Evolutionary conservation across 2,888 invertebrate species (phyloP), one percentile per base, ranked within the genome.

Genomic region (Polyploca ridens): DNA sequence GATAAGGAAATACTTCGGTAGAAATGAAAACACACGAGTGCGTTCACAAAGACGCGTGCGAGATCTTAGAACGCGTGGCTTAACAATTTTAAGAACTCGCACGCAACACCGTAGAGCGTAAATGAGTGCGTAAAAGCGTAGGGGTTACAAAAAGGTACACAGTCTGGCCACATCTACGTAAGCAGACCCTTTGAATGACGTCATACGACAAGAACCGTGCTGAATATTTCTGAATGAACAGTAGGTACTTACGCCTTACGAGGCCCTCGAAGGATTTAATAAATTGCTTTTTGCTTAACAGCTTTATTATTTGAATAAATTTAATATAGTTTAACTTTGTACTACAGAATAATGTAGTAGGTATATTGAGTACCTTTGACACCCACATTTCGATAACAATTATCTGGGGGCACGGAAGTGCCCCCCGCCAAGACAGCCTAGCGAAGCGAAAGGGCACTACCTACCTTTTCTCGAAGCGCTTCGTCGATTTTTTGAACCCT

Each of bases 121-220:
- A 54, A 54, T 54, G 49, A 14, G 16, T 54, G n/a, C n/a, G n/a
- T n/a, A n/a, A n/a, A n/a, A n/a, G 49, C 49, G 49, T 54, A 54
- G 16, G 19, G 49, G 49, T 16, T 16, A 10, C 19, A n/a, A n/a
- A 54, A 54, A 54, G 49, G 19, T 54, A 19, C 7, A 54, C 16
- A 1, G n/a, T 27, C 61, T 58, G 16, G 63, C 49, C 35, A 13
- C 33, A 41, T 65, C 14, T 38, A 46, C 33, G 60, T 38, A 41
- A 44, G n/a, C n/a, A n/a, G 35, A 13, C 41, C 68, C 58, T 62
- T 54, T 54, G 54, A 54, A 54, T 54, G 54, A 54, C 54, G 54
- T 54, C 54, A 54, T 54, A 3, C n/a, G 10, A 54, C 19, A 54
- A 54, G 16, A 19, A 54, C 19, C 8, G 3, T 19, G 16, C 16